Percentiles rank a stretch among this genome's conserved stretches.
These are phyloP conservation scores for Ooceraea biroi DNA, from an alignment of 1,140 invertebrate genomes.

Conservation along the genomic window DNA sequence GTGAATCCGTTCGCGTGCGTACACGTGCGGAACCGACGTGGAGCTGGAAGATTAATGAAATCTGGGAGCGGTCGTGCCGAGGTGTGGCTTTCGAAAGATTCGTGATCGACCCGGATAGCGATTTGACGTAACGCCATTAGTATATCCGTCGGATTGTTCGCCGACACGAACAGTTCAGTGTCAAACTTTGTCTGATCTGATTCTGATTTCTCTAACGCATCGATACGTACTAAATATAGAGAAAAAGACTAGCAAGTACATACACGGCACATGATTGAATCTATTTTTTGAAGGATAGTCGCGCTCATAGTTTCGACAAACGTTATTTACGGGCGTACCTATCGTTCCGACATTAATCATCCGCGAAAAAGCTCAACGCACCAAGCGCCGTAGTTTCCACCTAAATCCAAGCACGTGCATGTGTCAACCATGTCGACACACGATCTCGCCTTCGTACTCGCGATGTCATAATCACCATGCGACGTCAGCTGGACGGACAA, in stretches of 20 bases:
- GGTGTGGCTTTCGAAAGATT: constrained; percentile 64
- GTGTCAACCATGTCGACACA: constrained; percentile 28
- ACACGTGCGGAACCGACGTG: constrained; percentile 21
- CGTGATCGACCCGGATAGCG: constrained; percentile 44
- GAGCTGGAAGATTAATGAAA: constrained; percentile 51
- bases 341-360: constrained; percentile 21
- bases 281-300: too few relatives aligned
- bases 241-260: too few relatives aligned
- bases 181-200: constrained; percentile 13
- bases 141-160: constrained; percentile 52
- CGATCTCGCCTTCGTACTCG: constrained; percentile 27
- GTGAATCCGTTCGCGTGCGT: constrained; percentile 28
- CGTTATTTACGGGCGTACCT: neutral
- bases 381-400: neutral
- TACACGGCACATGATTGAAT: too few relatives aligned
- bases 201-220: neutral
- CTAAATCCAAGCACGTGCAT: constrained; percentile 25
- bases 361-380: neutral
- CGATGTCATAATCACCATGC: constrained; percentile 33
- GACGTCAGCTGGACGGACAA: constrained; percentile 56
- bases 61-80: constrained; percentile 56
- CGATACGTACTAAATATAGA: constrained; percentile 1
- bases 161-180: neutral
- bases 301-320: too few relatives aligned
- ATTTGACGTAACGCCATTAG: constrained; percentile 56